Conservation (phyloP, 2,888 invertebrate genomes). For the Rhingia rostrata region DNA sequence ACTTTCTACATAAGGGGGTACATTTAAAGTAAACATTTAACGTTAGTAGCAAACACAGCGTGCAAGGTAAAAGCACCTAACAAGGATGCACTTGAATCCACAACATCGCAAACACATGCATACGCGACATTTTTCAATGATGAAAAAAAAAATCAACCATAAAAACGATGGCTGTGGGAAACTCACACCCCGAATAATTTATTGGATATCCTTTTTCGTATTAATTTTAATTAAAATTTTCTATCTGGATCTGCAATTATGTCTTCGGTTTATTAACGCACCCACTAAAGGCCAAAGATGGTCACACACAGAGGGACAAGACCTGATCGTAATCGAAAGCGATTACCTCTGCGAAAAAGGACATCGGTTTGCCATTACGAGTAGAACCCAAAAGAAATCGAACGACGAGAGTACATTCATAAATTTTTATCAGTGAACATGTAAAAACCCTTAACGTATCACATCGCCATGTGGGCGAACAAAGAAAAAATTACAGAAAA, state of each 20-base stretch:
- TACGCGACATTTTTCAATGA: constrained; percentile 16
- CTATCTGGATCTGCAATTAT: background rate
- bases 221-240: background rate
- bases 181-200: background rate
- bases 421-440: constrained; percentile 41
- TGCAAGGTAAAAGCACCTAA: constrained; percentile 19
- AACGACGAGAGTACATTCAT: constrained; percentile 20
- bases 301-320: background rate
- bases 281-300: constrained; percentile 2
- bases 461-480: constrained; percentile 23
- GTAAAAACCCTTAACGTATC: constrained; percentile 44
- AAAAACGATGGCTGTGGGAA: background rate
- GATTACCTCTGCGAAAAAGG: constrained; percentile 1
- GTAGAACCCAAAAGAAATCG: background rate
- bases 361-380: constrained; percentile 52
- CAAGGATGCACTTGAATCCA: constrained; percentile 43
- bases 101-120: constrained; percentile 32
- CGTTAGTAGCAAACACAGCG: background rate
- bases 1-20: constrained; percentile 17
- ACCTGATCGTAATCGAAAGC: background rate
- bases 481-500: background rate
- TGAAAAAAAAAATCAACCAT: constrained; percentile 17
- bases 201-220: constrained; percentile 18
- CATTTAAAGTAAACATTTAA: constrained; percentile 50
- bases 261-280: background rate